Percentiles rank a stretch among this genome's conserved stretches.
Conservation (phyloP, 2,888 invertebrate genomes). For the Phortica magna region DNA sequence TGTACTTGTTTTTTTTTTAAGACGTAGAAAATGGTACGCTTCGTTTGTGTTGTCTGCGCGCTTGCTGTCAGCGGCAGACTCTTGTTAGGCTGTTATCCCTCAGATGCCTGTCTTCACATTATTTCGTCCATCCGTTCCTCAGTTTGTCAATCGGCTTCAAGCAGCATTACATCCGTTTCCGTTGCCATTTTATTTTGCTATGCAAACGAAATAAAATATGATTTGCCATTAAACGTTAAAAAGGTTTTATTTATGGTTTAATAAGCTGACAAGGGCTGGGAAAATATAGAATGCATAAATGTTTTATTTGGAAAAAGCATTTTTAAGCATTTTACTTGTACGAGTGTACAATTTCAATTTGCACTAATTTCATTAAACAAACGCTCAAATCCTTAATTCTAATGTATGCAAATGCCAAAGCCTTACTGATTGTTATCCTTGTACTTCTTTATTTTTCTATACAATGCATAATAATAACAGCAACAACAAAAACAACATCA, state of each 20-base stretch:
- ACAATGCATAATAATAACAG: background rate
- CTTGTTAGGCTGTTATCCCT: background rate
- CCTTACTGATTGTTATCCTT: conserved; percentile 67
- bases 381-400: conserved; percentile 46
- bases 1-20: conserved; percentile 36
- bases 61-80: background rate
- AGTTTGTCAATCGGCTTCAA: background rate
- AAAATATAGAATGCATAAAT: conserved; percentile 54
- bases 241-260: conserved; percentile 56
- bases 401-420: conserved; percentile 67
- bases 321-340: conserved; percentile 25
- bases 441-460: conserved; percentile 26
- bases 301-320: background rate
- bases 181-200: background rate
- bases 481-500: background rate
- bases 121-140: background rate
- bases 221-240: background rate
- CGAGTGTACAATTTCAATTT: conserved; percentile 5
- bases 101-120: background rate
- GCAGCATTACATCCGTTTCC: conserved; percentile 3
- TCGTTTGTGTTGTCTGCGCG: background rate
- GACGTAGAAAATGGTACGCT: conserved; percentile 24
- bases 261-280: conserved; percentile 51
- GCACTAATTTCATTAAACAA: conserved; percentile 53
- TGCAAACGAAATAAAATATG: background rate